A percentile compares a stretch with the other conserved stretches of the same genome.
phyloP scores from a whole-genome alignment of 2,113 vertebrate species.

The Pluvialis apricaria region DNA sequence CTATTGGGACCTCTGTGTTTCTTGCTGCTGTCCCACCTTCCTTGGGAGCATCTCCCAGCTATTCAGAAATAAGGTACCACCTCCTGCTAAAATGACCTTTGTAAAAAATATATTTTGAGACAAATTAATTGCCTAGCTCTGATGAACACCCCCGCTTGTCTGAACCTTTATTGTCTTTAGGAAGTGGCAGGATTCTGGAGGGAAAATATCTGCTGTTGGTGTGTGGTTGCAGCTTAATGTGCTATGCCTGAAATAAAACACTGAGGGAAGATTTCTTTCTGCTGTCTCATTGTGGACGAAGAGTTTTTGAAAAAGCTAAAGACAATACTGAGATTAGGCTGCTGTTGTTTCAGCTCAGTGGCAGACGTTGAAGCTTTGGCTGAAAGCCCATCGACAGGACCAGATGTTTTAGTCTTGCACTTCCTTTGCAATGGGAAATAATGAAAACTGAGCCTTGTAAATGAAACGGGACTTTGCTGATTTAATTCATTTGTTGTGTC shows the following conservation, averaged over 20 bases:
- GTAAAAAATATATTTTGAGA: not conserved
- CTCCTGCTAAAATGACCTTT: not conserved
- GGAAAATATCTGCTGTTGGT: not conserved
- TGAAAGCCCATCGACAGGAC: slow-evolving; percentile 68
- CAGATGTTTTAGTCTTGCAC: slow-evolving; percentile 76
- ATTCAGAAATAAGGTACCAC: not conserved
- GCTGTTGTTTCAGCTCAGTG: slow-evolving; percentile 86
- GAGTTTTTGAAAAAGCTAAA: slow-evolving; percentile 73
- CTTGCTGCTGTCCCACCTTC: not conserved
- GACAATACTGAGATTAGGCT: slow-evolving; percentile 84
- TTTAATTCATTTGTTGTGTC: slow-evolving; percentile 68
- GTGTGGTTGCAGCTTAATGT: slow-evolving; percentile 10
- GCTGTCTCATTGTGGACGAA: slow-evolving; percentile 65
- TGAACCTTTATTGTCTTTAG: not conserved
- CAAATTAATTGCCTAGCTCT: not conserved
- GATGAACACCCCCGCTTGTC: not conserved
- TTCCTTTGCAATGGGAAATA: slow-evolving; percentile 60
- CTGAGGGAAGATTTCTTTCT: slow-evolving; percentile 74
- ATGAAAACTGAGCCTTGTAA: slow-evolving; percentile 36
- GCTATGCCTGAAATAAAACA: slow-evolving; percentile 44
- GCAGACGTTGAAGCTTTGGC: slow-evolving; percentile 84
- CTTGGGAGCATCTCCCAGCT: not conserved
- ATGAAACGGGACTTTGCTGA: slow-evolving; percentile 35
- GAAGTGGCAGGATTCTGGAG: not conserved
- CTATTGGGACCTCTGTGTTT: not conserved